Evolutionary conservation across 2,113 vertebrate species (phyloP), one percentile per base, ranked within the genome.

Genomic region (Phaethornis superciliosus): DNA sequence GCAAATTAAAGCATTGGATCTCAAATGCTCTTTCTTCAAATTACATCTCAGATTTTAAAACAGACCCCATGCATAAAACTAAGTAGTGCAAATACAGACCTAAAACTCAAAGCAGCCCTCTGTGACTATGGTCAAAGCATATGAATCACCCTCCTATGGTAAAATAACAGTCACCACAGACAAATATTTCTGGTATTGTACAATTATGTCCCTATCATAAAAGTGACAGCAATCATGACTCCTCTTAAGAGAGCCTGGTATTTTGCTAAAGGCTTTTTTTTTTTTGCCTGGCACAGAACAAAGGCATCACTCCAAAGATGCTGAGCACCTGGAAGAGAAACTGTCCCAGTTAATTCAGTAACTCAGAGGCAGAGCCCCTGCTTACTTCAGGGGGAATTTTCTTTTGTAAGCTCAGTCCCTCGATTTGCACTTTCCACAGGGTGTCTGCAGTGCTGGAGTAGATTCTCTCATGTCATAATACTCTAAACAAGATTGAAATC

Each of bases 1-100:
- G 81, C 72, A 83, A 6, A 70, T 60, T 37, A 77, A 94, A 74
- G 62, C 68, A 59, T 23, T 82, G 85, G 89, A 56, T 82, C 90
- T 94, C 95, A 92, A 79, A 56, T 95, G 85, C 95, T 93, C 85
- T 95, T 91, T 96, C 78, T 92, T 93, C 89, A 60, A 97, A 96
- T 87, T 94, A 93, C 67, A 74, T 93, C 96, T 86, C 62, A 75
- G 88, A 75, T 88, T 81, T 90, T 18, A 92, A 78, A 80, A 1
- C 64, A 81, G 71, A 78, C 71, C 86, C 89, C 1, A 0, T 32
- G 81, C 80, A 81, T 67, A 82, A 65, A 96, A 82, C 89, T 59
- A 65, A 18, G 44, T 24, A 70, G 85, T 62, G 10, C 49, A 90
- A 4, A 67, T 77, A 65, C 89, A 92, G 80, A 78, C 92, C n/a